Conservation (phyloP, 2,797 vertebrate species). For the Thunnus albacares region DNA sequence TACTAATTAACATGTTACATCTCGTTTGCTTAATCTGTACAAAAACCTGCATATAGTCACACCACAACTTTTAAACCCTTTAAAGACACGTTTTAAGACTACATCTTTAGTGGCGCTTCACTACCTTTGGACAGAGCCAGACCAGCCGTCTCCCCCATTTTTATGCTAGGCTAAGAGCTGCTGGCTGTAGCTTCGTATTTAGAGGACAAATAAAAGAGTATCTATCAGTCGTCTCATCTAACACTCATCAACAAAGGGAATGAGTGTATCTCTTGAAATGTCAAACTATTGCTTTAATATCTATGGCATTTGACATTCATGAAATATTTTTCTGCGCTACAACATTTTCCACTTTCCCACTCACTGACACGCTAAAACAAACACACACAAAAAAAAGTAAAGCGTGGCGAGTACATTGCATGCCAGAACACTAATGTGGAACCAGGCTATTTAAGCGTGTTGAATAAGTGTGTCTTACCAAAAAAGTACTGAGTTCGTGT, state of each 20-base stretch:
- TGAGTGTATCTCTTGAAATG: neutral
- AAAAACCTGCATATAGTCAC: too few relatives aligned
- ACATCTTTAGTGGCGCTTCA: too few relatives aligned
- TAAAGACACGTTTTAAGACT: too few relatives aligned
- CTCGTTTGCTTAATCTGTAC: neutral
- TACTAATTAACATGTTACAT: neutral
- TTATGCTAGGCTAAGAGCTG: neutral
- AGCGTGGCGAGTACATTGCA: neutral
- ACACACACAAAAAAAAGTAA: slow-evolving; percentile 12
- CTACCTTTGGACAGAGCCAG: too few relatives aligned
- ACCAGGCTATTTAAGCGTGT: slow-evolving; percentile 2
- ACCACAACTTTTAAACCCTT: too few relatives aligned
- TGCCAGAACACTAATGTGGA: slow-evolving; percentile 7
- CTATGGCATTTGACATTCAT: neutral
- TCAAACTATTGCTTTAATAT: neutral
- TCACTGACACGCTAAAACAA: neutral
- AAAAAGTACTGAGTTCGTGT: neutral
- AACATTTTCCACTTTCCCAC: slow-evolving; percentile 29
- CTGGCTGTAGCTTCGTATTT: neutral
- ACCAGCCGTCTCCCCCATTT: neutral
- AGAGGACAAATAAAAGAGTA: neutral
- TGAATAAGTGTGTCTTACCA: neutral
- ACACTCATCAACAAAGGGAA: neutral
- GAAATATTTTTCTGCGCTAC: slow-evolving; percentile 7
- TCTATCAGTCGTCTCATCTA: neutral